Conservation (phyloP, 2,888 invertebrate species). For the Heliothis peltigera region DNA sequence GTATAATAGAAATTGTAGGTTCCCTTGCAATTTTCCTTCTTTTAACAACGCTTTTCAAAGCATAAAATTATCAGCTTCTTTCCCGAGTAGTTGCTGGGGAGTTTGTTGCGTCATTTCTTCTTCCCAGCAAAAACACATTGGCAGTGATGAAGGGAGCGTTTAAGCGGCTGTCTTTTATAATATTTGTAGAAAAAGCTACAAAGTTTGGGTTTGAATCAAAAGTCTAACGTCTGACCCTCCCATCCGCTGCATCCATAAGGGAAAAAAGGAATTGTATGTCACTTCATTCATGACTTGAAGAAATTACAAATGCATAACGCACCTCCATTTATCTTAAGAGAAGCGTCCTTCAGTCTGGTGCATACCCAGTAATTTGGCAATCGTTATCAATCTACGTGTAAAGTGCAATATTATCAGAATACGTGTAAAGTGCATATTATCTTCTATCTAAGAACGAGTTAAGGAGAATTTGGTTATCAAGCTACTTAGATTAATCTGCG, state of each 20-base stretch:
- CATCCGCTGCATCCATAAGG: too few species aligned
- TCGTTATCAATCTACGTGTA: constrained; percentile 18
- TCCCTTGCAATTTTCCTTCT: neutral
- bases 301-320: neutral
- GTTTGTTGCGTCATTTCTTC: too few species aligned
- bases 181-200: too few species aligned
- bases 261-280: too few species aligned
- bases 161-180: too few species aligned
- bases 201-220: too few species aligned
- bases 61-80: too few species aligned
- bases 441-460: constrained; percentile 34
- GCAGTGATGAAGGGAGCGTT: too few species aligned
- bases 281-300: too few species aligned
- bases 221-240: too few species aligned
- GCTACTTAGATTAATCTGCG: neutral
- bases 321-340: neutral
- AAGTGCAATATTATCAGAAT: constrained; percentile 31
- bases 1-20: neutral
- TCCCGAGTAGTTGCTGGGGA: too few species aligned
- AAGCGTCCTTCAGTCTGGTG: neutral
- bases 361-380: neutral
- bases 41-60: neutral
- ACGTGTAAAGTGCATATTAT: constrained; percentile 31
- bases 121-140: too few species aligned
- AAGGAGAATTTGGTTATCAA: constrained; percentile 5